Percentiles rank a stretch among this genome's conserved stretches.
phyloP scores from a whole-genome alignment of 2,797 vertebrate genomes.

The Ispidina lecontei region DNA sequence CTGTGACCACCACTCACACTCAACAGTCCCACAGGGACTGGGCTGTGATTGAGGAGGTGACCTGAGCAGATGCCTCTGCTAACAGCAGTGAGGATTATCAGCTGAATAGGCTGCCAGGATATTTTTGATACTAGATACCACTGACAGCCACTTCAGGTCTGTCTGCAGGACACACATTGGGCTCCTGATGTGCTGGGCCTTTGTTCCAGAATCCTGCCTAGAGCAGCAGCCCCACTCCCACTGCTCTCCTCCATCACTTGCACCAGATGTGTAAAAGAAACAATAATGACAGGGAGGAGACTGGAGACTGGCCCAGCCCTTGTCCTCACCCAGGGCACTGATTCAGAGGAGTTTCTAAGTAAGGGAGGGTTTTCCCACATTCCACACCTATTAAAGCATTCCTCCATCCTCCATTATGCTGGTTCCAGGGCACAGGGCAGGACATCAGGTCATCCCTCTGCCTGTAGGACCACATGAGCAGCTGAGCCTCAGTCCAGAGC shows the following conservation, averaged over 20 bases:
- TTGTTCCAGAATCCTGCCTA: background rate
- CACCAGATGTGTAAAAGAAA: background rate
- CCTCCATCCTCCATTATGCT: accelerated
- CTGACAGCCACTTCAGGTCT: background rate
- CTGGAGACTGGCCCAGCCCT: background rate
- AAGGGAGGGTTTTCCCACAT: background rate
- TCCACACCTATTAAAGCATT: background rate
- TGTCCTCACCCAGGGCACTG: background rate
- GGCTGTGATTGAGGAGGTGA: background rate
- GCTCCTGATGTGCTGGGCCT: background rate
- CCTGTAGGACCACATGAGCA: background rate
- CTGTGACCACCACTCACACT: background rate
- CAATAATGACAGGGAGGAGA: background rate
- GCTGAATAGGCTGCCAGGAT: background rate
- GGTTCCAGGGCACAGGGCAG: background rate
- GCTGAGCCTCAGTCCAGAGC: background rate
- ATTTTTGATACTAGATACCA: background rate
- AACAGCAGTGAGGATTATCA: background rate
- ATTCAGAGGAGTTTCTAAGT: background rate
- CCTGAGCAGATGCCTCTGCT: background rate
- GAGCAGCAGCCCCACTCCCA: background rate
- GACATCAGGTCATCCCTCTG: background rate
- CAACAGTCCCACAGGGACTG: background rate
- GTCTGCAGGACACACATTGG: accelerated
- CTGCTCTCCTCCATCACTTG: background rate